Evolutionary conservation across 2,113 vertebrate species (phyloP).

Genomic region (Salvator merianae): DNA sequence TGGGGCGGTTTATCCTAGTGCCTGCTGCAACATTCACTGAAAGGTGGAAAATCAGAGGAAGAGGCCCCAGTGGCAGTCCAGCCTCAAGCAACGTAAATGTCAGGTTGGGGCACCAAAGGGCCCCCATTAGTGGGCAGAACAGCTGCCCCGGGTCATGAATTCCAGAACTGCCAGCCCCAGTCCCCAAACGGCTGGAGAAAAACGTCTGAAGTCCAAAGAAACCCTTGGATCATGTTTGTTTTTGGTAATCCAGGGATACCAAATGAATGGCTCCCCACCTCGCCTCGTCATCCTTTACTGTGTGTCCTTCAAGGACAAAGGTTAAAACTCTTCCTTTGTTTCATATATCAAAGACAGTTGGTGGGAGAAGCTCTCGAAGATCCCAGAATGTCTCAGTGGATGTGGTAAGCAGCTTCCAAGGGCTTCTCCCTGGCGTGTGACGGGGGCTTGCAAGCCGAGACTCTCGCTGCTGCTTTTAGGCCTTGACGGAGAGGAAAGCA

Average conservation of each 20-base stretch:
- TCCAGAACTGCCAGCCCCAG: background rate
- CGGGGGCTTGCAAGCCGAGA: too few species aligned
- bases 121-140: background rate
- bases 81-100: too few species aligned
- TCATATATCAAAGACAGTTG: slow-evolving; percentile 77
- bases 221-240: background rate
- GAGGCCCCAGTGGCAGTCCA: too few species aligned
- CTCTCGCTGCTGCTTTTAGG: too few species aligned
- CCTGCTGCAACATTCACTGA: background rate
- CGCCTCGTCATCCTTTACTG: background rate
- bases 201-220: background rate
- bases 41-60: too few species aligned
- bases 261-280: background rate
- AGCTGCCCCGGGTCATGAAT: too few species aligned
- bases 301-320: slow-evolving; percentile 25
- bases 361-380: slow-evolving; percentile 85
- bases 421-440: too few species aligned
- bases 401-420: slow-evolving; percentile 74
- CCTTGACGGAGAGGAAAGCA: too few species aligned
- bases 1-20: background rate
- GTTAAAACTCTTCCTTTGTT: slow-evolving; percentile 65
- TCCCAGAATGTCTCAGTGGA: slow-evolving; percentile 80
- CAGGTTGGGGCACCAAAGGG: background rate
- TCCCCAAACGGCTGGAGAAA: background rate
- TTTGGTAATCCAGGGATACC: background rate